Percentiles rank a stretch among this genome's conserved stretches.
These are phyloP conservation scores for Hypomecis punctinalis DNA, from an alignment of 2,888 invertebrate genomes.

Conservation along the genomic window DNA sequence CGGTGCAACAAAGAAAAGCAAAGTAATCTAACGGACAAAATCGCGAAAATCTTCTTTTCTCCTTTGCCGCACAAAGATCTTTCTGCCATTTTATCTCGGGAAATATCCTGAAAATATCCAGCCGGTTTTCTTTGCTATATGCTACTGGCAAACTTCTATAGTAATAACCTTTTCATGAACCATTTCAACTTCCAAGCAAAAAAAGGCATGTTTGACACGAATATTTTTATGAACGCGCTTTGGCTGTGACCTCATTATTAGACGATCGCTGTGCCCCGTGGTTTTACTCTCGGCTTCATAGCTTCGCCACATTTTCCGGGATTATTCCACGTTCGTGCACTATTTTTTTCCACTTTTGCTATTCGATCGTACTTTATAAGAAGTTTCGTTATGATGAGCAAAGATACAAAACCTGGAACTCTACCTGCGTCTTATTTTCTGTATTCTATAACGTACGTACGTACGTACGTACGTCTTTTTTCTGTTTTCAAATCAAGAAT, in stretches of 20 bases:
- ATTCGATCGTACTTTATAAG: too few species aligned
- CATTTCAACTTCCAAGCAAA: conserved; percentile 14
- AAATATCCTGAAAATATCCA: conserved; percentile 21
- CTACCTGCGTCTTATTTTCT: too few species aligned
- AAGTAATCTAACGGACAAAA: conserved; percentile 11
- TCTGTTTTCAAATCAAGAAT: too few species aligned
- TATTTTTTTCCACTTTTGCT: not conserved
- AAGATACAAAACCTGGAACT: too few species aligned
- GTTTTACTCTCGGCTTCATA: not conserved
- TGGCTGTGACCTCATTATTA: conserved; percentile 12
- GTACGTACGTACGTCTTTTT: too few species aligned
- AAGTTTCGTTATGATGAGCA: too few species aligned
- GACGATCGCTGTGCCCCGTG: conserved; percentile 3
- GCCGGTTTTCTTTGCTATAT: conserved; percentile 22
- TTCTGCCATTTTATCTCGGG: conserved; percentile 19
- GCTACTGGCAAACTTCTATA: conserved; percentile 5
- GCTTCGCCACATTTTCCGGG: not conserved
- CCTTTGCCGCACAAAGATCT: conserved; percentile 21
- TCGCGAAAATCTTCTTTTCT: conserved; percentile 21
- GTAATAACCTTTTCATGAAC: conserved; percentile 21
- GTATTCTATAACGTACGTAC: too few species aligned
- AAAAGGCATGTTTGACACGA: conserved; percentile 14
- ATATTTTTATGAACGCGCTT: conserved; percentile 11
- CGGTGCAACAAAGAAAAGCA: conserved; percentile 16
- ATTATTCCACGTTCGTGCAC: not conserved